phyloP scores from a whole-genome alignment of 2,888 invertebrate species.

The Argynnis bischoffii region DNA sequence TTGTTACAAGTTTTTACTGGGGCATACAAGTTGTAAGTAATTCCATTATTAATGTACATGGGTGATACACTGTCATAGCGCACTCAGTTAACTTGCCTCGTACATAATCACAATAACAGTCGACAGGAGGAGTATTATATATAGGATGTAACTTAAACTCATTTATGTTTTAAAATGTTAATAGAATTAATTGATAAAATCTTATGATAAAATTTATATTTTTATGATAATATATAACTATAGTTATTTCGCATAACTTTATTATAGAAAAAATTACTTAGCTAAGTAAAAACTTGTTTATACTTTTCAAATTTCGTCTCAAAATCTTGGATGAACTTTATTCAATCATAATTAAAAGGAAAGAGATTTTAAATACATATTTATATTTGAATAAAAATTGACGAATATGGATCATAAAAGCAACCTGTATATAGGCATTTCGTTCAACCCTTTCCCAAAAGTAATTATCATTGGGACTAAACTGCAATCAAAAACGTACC shows the following conservation, averaged over 20 bases:
- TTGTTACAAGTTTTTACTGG: constrained; percentile 49
- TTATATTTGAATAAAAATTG: neutral
- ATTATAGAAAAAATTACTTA: too few relatives aligned
- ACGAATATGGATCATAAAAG: constrained; percentile 1
- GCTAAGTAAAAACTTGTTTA: too few relatives aligned
- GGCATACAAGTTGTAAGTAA: constrained; percentile 48
- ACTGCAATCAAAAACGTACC: constrained; percentile 79
- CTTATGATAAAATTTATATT: too few relatives aligned
- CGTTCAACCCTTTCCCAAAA: constrained; percentile 73
- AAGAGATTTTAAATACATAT: too few relatives aligned
- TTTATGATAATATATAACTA: too few relatives aligned
- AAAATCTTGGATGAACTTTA: too few relatives aligned
- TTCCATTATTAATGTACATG: constrained; percentile 64
- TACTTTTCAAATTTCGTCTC: too few relatives aligned
- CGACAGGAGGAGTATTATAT: constrained; percentile 45
- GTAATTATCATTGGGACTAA: constrained; percentile 77
- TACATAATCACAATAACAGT: constrained; percentile 68
- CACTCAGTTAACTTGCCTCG: constrained; percentile 56
- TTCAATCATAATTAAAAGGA: too few relatives aligned
- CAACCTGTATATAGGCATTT: constrained; percentile 51
- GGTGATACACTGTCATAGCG: constrained; percentile 60
- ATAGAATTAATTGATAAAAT: too few relatives aligned
- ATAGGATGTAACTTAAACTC: constrained; percentile 50
- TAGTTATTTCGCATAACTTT: too few relatives aligned
- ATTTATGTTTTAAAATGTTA: neutral